phyloP scores from a whole-genome alignment of 2,888 invertebrate genomes.

The Melikaiella ostensackeni region DNA sequence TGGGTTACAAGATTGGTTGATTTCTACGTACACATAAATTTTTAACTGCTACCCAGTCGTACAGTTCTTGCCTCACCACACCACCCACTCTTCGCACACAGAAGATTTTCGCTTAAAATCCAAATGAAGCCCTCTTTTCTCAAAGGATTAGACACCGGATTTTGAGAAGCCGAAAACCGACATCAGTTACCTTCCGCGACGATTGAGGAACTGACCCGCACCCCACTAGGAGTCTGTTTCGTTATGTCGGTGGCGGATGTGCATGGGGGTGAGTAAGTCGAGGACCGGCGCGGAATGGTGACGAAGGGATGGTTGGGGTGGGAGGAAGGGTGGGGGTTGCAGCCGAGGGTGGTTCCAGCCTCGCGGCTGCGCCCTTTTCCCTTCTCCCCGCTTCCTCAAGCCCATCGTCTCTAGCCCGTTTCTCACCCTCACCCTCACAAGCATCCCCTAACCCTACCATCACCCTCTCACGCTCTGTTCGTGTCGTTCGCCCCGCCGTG shows the following conservation, averaged over 20 bases:
- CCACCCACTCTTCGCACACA: too few species aligned
- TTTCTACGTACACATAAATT: too few species aligned
- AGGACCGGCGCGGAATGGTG: constrained; percentile 29
- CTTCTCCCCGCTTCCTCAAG: constrained; percentile 41
- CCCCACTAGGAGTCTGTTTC: constrained; percentile 41
- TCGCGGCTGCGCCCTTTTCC: constrained; percentile 44
- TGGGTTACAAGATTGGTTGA: too few species aligned
- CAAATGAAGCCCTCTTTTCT: background rate
- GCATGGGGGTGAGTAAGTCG: constrained; percentile 35
- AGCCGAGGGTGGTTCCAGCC: constrained; percentile 43
- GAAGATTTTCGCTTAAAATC: too few species aligned
- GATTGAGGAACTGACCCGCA: constrained; percentile 41
- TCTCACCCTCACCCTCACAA: constrained; percentile 45
- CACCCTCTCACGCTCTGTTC: constrained; percentile 34
- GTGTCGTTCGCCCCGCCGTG: constrained; percentile 45
- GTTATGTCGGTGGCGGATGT: constrained; percentile 31
- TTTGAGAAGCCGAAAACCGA: background rate
- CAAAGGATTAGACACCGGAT: background rate
- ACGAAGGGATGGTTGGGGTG: background rate
- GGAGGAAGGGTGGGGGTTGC: background rate
- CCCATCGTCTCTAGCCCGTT: constrained; percentile 41
- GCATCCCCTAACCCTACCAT: too few species aligned
- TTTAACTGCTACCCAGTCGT: too few species aligned
- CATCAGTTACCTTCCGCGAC: constrained; percentile 25
- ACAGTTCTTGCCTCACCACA: background rate